Evolutionary conservation across 2,113 vertebrate species (phyloP).

Genomic region (Gambusia holbrooki): DNA sequence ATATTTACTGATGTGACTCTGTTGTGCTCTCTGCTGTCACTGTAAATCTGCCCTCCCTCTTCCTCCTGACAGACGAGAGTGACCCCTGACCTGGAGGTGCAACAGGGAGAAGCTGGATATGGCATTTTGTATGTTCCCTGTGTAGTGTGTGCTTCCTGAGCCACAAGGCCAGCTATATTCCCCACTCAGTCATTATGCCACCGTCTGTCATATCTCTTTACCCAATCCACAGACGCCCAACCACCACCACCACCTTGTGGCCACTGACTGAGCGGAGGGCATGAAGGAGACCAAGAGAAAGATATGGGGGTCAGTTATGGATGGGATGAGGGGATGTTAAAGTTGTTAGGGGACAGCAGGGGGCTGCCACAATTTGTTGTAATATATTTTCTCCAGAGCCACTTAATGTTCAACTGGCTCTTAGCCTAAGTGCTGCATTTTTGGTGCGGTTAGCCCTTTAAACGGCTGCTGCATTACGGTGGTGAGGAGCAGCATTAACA

Average conservation of each 20-base stretch:
- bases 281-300: constrained; percentile 12
- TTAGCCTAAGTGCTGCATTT: constrained; percentile 88
- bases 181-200: constrained; percentile 59
- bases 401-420: constrained; percentile 88
- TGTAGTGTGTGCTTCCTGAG: constrained; percentile 29
- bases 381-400: constrained; percentile 82
- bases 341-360: constrained; percentile 75
- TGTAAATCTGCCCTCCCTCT: constrained; percentile 73
- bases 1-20: constrained; percentile 76
- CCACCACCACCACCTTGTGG: constrained; percentile 55
- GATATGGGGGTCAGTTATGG: constrained; percentile 60
- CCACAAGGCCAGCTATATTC: constrained; percentile 39
- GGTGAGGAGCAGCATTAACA: constrained; percentile 88
- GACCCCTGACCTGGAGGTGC: constrained; percentile 73
- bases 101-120: constrained; percentile 59
- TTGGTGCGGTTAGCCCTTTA: constrained; percentile 86
- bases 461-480: constrained; percentile 87
- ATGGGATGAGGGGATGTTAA: constrained; percentile 67
- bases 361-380: constrained; percentile 78
- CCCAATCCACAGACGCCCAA: constrained; percentile 22
- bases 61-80: constrained; percentile 69
- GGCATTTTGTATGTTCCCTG: constrained; percentile 52
- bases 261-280: constrained; percentile 31
- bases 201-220: constrained; percentile 52
- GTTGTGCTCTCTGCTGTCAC: constrained; percentile 66